Evolutionary conservation across 2,888 invertebrate species (phyloP), one percentile per base, ranked within the genome.

Genomic region (Calliphora vomitoria): DNA sequence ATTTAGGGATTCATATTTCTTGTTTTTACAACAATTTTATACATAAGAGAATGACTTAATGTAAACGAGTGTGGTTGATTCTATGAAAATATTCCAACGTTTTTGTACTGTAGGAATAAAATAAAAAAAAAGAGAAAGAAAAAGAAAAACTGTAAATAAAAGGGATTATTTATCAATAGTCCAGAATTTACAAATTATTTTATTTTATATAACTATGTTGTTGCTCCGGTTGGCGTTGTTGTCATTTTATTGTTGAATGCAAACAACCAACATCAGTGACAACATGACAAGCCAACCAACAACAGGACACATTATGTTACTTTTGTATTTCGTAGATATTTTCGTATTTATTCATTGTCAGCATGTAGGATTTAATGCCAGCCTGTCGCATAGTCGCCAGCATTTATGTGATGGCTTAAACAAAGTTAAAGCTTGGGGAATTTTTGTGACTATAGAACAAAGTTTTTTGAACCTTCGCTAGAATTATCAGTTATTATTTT

Each of bases 131-230:
- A n/a, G n/a, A n/a, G n/a, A n/a, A 20, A n/a, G 50, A 35, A 3
- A 44, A 8, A 44, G 72, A 31, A 64, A 44, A 1, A 31, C 6
- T 69, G 18, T 38, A 47, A 58, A 68, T 20, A 66, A 74, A 47
- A n/a, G 10, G 41, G 82, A 74, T 74, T 82, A 58, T 68, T 47
- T 68, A 58, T 74, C 82, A 74, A 82, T 74, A 47, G 55, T 58
- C 44, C 31, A n/a, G 47, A 66, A 68, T 66, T 44, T 66, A 55
- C 47, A 58, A 74, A 66, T 82, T 74, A 41, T 68, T 69, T 47
- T 69, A 47, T 20, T 50, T 38, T 79, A 20, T 53, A 20, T 35
- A 0, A 4, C 1, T 25, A 25, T 38, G n/a, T 31, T 79, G 66
- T 4, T 44, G 6, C 8, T 55, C 15, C 4, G 20, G 10, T 50